Evolutionary conservation across 2,888 invertebrate genomes (phyloP).

Genomic region (Caenorhabditis macrosperma): DNA sequence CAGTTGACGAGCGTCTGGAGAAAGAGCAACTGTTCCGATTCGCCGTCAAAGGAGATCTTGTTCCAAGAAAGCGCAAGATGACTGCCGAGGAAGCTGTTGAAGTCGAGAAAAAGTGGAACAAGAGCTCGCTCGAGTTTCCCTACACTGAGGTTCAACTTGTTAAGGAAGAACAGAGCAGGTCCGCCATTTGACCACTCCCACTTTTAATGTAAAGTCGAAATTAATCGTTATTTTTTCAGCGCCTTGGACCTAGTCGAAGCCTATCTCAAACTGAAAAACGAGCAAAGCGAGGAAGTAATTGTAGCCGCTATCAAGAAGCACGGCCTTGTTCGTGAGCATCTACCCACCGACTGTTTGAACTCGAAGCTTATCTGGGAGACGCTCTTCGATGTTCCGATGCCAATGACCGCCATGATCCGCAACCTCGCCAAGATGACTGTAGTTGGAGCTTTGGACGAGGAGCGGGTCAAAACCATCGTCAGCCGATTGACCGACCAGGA

Average conservation of each 20-base stretch:
- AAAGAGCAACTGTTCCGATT: conserved; percentile 73
- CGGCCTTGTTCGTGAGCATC: conserved; percentile 84
- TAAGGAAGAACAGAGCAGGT: conserved; percentile 62
- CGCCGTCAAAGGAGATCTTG: conserved; percentile 65
- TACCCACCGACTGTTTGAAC: conserved; percentile 86
- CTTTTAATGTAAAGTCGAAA: neutral
- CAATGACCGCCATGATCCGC: conserved; percentile 81
- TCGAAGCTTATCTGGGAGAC: conserved; percentile 80
- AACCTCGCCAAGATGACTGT: conserved; percentile 81
- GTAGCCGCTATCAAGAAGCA: conserved; percentile 61
- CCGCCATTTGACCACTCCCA: conserved; percentile 39
- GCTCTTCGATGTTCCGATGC: conserved; percentile 80
- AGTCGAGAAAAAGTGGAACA: conserved; percentile 9
- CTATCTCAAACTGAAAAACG: conserved; percentile 60
- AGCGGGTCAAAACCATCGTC: conserved; percentile 66
- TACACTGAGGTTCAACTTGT: conserved; percentile 58
- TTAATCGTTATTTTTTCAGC: conserved; percentile 26
- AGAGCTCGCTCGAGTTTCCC: conserved; percentile 8
- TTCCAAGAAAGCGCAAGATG: conserved; percentile 22
- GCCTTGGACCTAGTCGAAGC: conserved; percentile 68
- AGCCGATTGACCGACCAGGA: conserved; percentile 73
- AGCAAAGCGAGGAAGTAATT: conserved; percentile 54
- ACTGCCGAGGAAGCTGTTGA: conserved; percentile 1
- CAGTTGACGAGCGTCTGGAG: conserved; percentile 60
- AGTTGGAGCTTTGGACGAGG: conserved; percentile 73